Conservation (phyloP, 2,888 invertebrate species). For the Conus canariensis region DNA sequence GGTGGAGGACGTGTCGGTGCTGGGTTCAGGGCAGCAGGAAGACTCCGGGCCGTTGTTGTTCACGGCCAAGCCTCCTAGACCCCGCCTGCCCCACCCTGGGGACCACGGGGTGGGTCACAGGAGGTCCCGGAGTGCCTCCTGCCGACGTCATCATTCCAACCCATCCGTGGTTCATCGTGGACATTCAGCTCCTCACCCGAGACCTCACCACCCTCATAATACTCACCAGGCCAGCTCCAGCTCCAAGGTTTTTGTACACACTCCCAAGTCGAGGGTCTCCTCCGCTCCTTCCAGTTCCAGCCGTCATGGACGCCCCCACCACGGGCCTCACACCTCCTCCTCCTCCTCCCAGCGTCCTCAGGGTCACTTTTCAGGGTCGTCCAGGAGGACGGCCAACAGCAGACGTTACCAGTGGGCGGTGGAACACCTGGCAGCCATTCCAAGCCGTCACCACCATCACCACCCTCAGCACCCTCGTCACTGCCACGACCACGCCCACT, state of each 20-base stretch:
- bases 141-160: neutral
- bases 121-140: conserved; percentile 29
- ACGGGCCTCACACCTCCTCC: neutral
- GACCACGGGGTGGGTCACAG: conserved; percentile 10
- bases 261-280: neutral
- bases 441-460: neutral
- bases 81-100: neutral
- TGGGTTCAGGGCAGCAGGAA: neutral
- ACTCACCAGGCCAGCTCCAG: neutral
- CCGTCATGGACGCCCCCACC: neutral
- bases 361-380: neutral
- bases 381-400: conserved; percentile 15
- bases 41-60: neutral
- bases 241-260: neutral
- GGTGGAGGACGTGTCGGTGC: neutral
- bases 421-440: conserved; percentile 20
- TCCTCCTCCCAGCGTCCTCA: neutral
- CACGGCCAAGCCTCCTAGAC: neutral
- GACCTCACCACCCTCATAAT: neutral
- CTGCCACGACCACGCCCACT: neutral
- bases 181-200: neutral
- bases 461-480: neutral
- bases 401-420: conserved; percentile 28
- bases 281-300: neutral
- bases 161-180: neutral